These are phyloP conservation scores for Lepidothrix coronata DNA, from an alignment of 2,113 vertebrate genomes.

Conservation along the genomic window DNA sequence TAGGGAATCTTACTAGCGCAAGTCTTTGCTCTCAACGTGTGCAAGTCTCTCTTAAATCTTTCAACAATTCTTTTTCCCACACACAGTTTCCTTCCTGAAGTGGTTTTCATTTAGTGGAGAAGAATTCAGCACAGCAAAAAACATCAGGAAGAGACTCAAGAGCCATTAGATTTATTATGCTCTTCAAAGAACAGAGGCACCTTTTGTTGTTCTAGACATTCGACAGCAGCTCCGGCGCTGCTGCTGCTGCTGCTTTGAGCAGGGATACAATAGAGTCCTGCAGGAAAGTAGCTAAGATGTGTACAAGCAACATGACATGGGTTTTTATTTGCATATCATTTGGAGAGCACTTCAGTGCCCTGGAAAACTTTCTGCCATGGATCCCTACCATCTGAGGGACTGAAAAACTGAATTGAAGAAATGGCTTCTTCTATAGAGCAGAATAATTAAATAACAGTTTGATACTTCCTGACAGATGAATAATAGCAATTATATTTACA, in stretches of 20 bases:
- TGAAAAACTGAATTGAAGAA: background rate
- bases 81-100: constrained; percentile 27
- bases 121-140: background rate
- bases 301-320: background rate
- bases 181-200: constrained; percentile 24
- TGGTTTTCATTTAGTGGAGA: background rate
- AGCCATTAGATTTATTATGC: background rate
- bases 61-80: background rate
- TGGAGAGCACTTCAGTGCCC: background rate
- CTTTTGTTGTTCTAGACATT: background rate
- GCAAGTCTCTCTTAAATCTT: background rate
- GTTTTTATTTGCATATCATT: background rate
- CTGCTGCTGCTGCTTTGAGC: background rate
- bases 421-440: background rate
- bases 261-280: background rate
- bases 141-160: background rate
- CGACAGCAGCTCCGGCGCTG: background rate
- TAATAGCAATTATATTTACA: background rate
- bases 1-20: background rate
- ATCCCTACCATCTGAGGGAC: background rate
- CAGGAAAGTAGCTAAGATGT: background rate
- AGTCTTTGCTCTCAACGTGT: background rate
- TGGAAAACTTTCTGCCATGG: background rate
- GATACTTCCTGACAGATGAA: background rate
- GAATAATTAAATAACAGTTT: background rate